A percentile compares a stretch with the other conserved stretches of the same genome.
Conservation (phyloP, 2,888 invertebrate genomes). For the Drosophila stalkeri region DNA sequence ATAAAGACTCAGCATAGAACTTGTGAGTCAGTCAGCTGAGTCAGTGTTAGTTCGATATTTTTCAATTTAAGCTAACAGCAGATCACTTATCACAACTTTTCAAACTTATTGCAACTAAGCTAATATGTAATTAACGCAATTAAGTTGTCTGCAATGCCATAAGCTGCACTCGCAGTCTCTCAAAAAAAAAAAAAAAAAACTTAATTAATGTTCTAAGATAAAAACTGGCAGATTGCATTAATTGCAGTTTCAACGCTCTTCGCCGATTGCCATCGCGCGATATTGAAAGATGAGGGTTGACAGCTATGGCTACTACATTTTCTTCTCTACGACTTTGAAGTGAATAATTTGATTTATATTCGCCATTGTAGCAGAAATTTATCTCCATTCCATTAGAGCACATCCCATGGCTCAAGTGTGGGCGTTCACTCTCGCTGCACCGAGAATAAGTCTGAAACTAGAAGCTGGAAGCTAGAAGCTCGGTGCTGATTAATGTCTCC, state of each 20-base stretch:
- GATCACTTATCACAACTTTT: constrained; percentile 15
- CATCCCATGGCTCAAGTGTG: constrained; percentile 58
- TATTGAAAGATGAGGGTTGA: constrained; percentile 25
- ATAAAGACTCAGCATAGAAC: background rate
- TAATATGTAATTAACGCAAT: constrained; percentile 74
- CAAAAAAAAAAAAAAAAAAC: constrained; percentile 54
- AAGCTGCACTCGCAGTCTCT: constrained; percentile 45
- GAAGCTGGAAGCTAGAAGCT: constrained; percentile 8
- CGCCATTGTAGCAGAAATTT: constrained; percentile 29
- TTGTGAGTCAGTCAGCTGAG: background rate
- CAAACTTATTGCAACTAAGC: constrained; percentile 31
- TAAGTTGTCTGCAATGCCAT: constrained; percentile 64
- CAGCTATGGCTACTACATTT: constrained; percentile 17
- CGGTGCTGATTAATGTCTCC: constrained; percentile 69
- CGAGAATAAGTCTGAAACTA: background rate
- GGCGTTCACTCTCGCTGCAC: constrained; percentile 48
- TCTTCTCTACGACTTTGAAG: background rate
- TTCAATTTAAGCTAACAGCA: constrained; percentile 7
- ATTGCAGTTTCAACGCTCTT: constrained; percentile 72
- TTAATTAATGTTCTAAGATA: constrained; percentile 76
- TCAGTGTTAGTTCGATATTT: constrained; percentile 11
- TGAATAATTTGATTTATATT: constrained; percentile 55
- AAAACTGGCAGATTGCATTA: constrained; percentile 64
- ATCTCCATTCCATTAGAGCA: constrained; percentile 68
- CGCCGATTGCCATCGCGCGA: constrained; percentile 62